These are phyloP conservation scores for Spodoptera littoralis DNA, from an alignment of 2,888 invertebrate species.

Conservation along the genomic window DNA sequence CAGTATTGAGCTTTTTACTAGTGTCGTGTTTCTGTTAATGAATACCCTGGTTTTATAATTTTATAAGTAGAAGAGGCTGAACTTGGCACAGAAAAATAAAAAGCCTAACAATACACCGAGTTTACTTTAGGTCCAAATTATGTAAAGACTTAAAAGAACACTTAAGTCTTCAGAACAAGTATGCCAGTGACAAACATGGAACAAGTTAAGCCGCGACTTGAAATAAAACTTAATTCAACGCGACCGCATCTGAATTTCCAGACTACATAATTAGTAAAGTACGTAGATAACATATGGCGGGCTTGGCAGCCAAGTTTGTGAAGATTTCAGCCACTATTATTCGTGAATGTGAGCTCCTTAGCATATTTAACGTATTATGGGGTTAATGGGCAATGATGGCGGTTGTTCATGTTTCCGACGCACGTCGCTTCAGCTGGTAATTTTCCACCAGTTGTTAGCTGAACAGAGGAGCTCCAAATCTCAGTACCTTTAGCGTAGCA, in stretches of 20 bases:
- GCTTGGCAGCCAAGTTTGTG: slow-evolving; percentile 60
- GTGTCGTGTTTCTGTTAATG: no score
- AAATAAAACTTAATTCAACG: slow-evolving; percentile 40
- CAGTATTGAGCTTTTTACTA: slow-evolving; percentile 3
- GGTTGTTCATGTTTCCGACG: slow-evolving; percentile 64
- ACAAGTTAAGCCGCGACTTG: slow-evolving; percentile 8
- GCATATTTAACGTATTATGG: slow-evolving; percentile 85
- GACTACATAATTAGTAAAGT: slow-evolving; percentile 44
- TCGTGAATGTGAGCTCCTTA: slow-evolving; percentile 75
- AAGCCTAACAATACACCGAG: no score
- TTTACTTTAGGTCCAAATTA: no score
- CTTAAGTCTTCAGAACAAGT: not conserved
- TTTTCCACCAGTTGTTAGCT: slow-evolving; percentile 76
- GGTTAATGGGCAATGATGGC: slow-evolving; percentile 83
- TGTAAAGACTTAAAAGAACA: no score
- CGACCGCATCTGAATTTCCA: slow-evolving; percentile 40
- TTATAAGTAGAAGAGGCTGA: no score
- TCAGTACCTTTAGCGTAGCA: slow-evolving; percentile 30
- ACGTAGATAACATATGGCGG: slow-evolving; percentile 25
- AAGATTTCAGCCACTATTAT: slow-evolving; percentile 67
- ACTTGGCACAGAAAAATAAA: no score
- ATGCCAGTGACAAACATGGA: not conserved
- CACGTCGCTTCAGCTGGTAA: slow-evolving; percentile 69
- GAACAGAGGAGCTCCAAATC: slow-evolving; percentile 66
- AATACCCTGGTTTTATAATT: no score